Base-by-base conservation (phyloP, 2,888 invertebrate species). In the Ceriagrion tenellum region DNA sequence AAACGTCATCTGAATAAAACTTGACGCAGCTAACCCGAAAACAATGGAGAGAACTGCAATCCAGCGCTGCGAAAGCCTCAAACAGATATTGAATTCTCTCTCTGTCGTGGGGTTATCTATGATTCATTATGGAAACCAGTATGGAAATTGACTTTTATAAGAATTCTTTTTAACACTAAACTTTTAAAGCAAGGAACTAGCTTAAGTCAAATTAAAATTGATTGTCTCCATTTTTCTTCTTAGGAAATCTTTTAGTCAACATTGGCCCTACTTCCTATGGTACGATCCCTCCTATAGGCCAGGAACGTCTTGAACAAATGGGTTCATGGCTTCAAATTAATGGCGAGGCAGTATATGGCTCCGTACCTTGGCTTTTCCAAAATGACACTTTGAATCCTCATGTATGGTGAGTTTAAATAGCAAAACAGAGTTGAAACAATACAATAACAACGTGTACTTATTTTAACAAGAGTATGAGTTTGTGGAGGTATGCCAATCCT, bases 251-350 rank as follows among this genome's bases (percentile, higher is more conserved):
- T 35, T 97, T 99, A 30, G 98, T 99, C 96, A 99, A 99, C 96
- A 97, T 99, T 13, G 99, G 99, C 0, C 99, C 99, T 30, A 99
- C 99, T 0, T 98, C 98, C 96, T 98, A 99, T 96, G 99, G 99
- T 10, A 98, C 98, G 13, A 99, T 99, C 96, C 97, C 97, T 8
- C 98, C 99, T 0, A 98, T 99, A 96, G 99, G 98, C 97, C 98
- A 99, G 97, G 99, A 99, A 96, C 97, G 99, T 90, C 97, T 99
- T 0, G 97, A 98, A 23, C 97, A 98, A 96, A 97, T 99, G 96
- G 99, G 99, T 3, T 95, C 96, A 26, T 99, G 99, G 99, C 97
- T 99, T 26, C 96, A 97, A 3, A 97, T 98, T n/a, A 99, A 99
- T 96, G 99, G 99, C 0, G 98, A 99, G 96, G 99, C 99, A 0